phyloP scores from a whole-genome alignment of 2,888 invertebrate genomes.

The Drosophila paramelanica region DNA sequence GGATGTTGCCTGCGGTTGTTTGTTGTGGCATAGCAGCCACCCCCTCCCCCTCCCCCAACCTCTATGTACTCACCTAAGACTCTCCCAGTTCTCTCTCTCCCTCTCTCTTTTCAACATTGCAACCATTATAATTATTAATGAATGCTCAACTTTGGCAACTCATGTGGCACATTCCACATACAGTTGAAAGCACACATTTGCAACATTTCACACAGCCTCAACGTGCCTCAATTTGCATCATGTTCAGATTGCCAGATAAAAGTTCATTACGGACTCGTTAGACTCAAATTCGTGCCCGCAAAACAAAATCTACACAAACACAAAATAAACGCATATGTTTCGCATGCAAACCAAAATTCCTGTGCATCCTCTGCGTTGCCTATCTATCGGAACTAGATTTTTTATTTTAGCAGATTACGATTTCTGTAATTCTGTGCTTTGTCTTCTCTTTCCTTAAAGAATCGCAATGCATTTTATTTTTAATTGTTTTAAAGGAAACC shows the following conservation, averaged over 20 bases:
- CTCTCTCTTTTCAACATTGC: not conserved
- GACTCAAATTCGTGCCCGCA: not conserved
- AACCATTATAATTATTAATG: conserved; percentile 26
- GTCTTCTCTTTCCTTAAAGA: too few species aligned
- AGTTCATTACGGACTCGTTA: not conserved
- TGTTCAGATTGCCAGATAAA: conserved; percentile 9
- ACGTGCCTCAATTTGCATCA: conserved; percentile 5
- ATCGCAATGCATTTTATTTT: too few species aligned
- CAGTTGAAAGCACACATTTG: conserved; percentile 9
- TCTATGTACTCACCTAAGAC: not conserved
- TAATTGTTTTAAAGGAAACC: too few species aligned
- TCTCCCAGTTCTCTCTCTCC: too few species aligned
- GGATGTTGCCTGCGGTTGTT: conserved; percentile 19
- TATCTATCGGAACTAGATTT: too few species aligned
- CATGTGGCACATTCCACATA: conserved; percentile 25
- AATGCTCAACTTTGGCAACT: conserved; percentile 10
- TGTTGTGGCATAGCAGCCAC: conserved; percentile 4
- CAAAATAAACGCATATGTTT: not conserved
- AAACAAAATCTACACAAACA: not conserved
- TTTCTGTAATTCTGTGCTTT: too few species aligned
- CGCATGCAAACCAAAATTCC: too few species aligned
- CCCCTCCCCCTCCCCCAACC: not conserved
- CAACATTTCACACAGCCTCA: conserved; percentile 1
- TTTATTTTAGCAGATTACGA: too few species aligned
- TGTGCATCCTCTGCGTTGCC: too few species aligned